Conservation (phyloP, 2,113 vertebrate species). For the Phalacrocorax brasilianus region DNA sequence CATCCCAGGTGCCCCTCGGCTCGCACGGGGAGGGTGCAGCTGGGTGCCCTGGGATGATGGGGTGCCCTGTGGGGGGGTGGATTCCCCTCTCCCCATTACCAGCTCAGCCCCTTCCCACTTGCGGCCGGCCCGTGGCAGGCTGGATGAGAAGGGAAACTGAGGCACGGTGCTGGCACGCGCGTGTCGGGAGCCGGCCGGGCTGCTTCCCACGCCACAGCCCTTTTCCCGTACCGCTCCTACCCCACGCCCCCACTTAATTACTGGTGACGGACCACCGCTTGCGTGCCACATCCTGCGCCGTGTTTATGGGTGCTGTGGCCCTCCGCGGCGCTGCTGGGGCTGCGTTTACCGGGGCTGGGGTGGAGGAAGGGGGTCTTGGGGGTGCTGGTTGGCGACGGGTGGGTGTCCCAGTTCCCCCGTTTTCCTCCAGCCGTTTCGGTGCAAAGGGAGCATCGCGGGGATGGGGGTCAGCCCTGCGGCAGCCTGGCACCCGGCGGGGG, state of each 20-base stretch:
- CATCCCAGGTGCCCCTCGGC: not conserved
- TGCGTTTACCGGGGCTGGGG: no score
- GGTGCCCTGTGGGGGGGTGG: no score
- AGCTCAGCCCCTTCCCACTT: not conserved
- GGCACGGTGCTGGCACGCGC: not conserved
- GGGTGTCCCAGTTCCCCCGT: no score
- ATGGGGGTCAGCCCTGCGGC: not conserved
- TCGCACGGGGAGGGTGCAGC: not conserved
- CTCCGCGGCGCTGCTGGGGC: not conserved
- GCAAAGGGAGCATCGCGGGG: not conserved
- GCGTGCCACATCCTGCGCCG: not conserved
- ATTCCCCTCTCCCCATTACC: no score
- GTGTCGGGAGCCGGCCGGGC: fast-evolving
- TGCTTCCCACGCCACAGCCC: not conserved
- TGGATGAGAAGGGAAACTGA: not conserved
- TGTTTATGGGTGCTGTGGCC: not conserved
- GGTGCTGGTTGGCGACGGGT: not conserved
- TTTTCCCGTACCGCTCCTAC: not conserved
- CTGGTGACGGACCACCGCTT: no score
- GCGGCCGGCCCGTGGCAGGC: not conserved
- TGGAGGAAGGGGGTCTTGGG: no score
- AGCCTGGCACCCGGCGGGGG: no score
- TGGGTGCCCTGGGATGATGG: not conserved
- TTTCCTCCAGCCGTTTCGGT: fast-evolving
- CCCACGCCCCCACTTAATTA: not conserved